Evolutionary conservation across 2,113 vertebrate species (phyloP).

Genomic region (Chitala chitala): DNA sequence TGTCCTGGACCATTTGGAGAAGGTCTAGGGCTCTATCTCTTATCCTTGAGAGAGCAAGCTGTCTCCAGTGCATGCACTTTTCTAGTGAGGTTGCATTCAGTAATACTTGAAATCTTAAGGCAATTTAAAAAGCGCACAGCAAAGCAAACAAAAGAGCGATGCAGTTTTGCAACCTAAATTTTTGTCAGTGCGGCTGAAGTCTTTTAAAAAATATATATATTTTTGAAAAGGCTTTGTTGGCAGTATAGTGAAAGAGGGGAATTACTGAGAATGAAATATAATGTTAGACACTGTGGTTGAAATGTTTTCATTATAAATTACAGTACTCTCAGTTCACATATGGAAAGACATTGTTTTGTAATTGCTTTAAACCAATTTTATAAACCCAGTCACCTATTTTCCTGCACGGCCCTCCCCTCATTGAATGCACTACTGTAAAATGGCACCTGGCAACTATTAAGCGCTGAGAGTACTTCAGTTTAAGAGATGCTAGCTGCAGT

Average conservation of each 20-base stretch:
- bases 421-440: slow-evolving; percentile 54
- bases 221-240: neutral
- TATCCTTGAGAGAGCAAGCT: neutral
- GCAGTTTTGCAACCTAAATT: neutral
- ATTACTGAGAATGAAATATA: slow-evolving; percentile 11
- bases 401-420: slow-evolving; percentile 39
- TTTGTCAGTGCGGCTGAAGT: neutral
- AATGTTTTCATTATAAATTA: slow-evolving; percentile 40
- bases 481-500: slow-evolving; percentile 45
- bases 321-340: slow-evolving; percentile 47
- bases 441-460: slow-evolving; percentile 51
- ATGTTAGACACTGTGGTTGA: slow-evolving; percentile 2
- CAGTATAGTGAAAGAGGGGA: neutral
- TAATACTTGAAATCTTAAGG: neutral
- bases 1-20: neutral
- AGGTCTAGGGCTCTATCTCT: neutral
- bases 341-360: slow-evolving; percentile 44
- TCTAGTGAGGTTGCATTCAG: neutral
- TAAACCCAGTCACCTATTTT: slow-evolving; percentile 39
- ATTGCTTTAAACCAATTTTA: slow-evolving; percentile 50
- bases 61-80: neutral
- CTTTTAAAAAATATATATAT: neutral
- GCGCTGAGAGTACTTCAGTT: slow-evolving; percentile 50
- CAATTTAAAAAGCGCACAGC: no score
- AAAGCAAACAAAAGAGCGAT: neutral